phyloP scores from a whole-genome alignment of 2,888 invertebrate genomes.

The Pyrocoelia pectoralis region DNA sequence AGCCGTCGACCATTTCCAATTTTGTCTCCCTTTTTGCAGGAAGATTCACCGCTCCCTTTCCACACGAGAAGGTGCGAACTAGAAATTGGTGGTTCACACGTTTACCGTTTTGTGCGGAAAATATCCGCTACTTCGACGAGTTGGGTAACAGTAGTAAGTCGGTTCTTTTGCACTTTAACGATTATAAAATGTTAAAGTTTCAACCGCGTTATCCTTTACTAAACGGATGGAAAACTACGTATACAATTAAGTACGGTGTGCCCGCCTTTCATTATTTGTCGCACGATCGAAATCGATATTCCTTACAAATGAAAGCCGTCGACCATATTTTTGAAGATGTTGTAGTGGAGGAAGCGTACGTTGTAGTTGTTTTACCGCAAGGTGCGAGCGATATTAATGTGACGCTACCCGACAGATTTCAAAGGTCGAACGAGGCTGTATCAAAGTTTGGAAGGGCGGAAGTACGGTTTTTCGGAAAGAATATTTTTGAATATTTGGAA shows the following conservation, averaged over 20 bases:
- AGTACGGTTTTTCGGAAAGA: constrained; percentile 36
- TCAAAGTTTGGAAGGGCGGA: constrained; percentile 38
- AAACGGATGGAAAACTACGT: constrained; percentile 45
- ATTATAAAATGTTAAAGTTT: constrained; percentile 40
- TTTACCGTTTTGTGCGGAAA: constrained; percentile 42
- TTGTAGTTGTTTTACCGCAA: constrained; percentile 43
- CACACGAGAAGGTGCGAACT: constrained; percentile 32
- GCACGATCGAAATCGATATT: constrained; percentile 18
- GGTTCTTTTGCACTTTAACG: constrained; percentile 25
- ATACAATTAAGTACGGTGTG: constrained; percentile 41
- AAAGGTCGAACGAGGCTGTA: constrained; percentile 24
- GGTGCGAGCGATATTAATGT: constrained; percentile 29
- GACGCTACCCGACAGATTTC: constrained; percentile 28
- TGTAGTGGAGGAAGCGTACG: constrained; percentile 38
- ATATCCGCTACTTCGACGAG: constrained; percentile 42
- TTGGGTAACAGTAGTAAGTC: constrained; percentile 43
- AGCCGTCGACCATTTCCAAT: too few species aligned
- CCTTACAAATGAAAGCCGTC: constrained; percentile 40
- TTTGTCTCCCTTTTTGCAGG: too few species aligned
- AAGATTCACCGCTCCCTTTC: constrained; percentile 20
- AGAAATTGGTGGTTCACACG: constrained; percentile 39
- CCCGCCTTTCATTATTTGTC: constrained; percentile 44
- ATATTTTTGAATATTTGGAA: constrained; percentile 40
- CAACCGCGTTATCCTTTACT: constrained; percentile 41
- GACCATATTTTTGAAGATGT: constrained; percentile 44